Evolutionary conservation across 2,113 vertebrate genomes (phyloP).

Genomic region (Corapipo altera): DNA sequence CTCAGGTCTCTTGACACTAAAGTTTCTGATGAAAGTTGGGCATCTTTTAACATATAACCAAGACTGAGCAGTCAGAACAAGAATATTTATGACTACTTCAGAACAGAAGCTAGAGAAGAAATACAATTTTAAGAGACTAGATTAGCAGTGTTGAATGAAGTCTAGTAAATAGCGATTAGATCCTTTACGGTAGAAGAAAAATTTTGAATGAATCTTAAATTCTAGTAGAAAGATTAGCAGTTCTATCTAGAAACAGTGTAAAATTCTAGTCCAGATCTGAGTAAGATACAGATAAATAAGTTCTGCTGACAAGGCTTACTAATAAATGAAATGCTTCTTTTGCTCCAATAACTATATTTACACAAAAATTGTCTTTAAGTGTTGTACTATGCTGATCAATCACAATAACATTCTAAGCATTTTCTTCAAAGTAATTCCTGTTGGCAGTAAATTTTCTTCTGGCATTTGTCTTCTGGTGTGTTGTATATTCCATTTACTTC

Average conservation of each 20-base stretch:
- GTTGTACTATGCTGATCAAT: background rate
- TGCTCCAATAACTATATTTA: background rate
- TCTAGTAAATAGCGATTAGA: background rate
- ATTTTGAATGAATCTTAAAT: background rate
- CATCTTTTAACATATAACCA: background rate
- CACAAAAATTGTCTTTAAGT: background rate
- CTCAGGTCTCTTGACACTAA: background rate
- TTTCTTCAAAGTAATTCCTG: background rate
- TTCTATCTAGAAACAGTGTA: background rate
- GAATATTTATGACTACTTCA: background rate
- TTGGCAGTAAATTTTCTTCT: background rate
- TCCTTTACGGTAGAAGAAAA: background rate
- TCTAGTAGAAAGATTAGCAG: background rate
- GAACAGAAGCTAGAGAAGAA: background rate
- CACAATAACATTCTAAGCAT: background rate
- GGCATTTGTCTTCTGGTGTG: background rate
- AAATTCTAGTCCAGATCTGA: background rate
- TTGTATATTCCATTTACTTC: background rate
- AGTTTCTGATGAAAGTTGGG: background rate
- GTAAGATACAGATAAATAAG: background rate
- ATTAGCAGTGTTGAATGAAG: background rate
- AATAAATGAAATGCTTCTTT: background rate
- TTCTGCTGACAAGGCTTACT: background rate
- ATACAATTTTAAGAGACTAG: background rate
- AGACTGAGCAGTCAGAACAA: background rate